Conservation (phyloP, 2,113 vertebrate genomes). For the Struthidea cinerea region DNA sequence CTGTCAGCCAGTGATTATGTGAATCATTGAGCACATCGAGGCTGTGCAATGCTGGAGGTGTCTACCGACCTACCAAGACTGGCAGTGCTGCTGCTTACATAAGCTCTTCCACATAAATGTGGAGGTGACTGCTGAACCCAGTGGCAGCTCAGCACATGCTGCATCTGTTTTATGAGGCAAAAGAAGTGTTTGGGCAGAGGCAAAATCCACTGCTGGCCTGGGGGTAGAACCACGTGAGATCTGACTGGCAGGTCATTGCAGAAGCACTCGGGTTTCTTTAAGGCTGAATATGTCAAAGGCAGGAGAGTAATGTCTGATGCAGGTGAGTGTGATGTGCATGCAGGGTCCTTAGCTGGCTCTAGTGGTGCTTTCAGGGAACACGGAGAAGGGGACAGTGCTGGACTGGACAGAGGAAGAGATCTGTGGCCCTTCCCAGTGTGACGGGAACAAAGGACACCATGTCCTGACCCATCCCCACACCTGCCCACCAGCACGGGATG, state of each 20-base stretch:
- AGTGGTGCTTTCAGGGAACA: background rate
- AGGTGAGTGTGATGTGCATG: rapidly evolving
- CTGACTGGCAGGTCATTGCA: background rate
- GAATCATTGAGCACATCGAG: background rate
- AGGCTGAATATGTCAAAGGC: background rate
- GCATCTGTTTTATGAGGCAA: background rate
- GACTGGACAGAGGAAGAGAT: background rate
- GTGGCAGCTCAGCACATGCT: rapidly evolving
- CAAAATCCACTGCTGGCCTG: background rate
- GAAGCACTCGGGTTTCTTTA: background rate
- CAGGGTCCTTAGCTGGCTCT: background rate
- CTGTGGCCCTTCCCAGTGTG: background rate
- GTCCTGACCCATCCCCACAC: background rate
- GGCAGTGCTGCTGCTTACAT: background rate
- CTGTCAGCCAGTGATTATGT: background rate
- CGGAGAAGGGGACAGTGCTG: rapidly evolving
- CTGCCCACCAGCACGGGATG: background rate
- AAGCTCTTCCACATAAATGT: rapidly evolving
- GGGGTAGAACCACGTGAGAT: rapidly evolving
- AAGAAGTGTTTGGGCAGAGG: background rate
- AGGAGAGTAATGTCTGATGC: background rate
- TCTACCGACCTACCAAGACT: background rate
- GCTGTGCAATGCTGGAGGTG: background rate
- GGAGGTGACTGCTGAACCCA: background rate
- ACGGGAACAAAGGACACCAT: background rate